A percentile compares a stretch with the other conserved stretches of the same genome.
phyloP scores from a whole-genome alignment of 2,113 vertebrate genomes.

The Colinus virginianus region DNA sequence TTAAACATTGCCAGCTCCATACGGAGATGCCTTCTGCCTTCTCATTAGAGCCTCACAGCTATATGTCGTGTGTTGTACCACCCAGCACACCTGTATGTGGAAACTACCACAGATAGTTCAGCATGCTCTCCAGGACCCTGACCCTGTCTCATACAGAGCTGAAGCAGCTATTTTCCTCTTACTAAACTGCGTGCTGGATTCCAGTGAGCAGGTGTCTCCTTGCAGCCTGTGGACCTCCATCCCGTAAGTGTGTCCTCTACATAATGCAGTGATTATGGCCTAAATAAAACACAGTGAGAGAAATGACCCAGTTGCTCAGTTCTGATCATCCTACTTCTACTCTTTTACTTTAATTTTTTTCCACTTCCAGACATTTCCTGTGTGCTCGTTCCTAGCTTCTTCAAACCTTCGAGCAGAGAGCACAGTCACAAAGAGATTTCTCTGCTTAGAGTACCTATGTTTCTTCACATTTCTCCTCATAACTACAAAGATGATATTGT shows the following conservation, averaged over 20 bases:
- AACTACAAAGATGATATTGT: background rate
- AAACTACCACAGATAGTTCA: background rate
- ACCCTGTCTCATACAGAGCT: background rate
- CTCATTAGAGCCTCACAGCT: fast-evolving
- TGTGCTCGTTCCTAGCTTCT: background rate
- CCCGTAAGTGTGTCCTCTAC: fast-evolving
- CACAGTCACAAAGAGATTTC: background rate
- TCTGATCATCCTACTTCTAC: background rate
- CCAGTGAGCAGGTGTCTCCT: background rate
- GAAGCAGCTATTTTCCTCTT: background rate
- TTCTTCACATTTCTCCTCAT: background rate
- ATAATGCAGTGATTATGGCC: background rate
- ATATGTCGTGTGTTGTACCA: fast-evolving
- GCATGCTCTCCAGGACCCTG: background rate
- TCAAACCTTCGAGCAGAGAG: background rate
- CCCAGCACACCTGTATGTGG: fast-evolving
- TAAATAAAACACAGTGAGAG: background rate
- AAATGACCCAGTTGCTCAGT: fast-evolving
- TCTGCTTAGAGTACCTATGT: background rate
- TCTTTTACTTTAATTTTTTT: background rate
- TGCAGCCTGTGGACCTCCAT: background rate
- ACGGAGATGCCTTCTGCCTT: background rate
- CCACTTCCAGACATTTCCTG: background rate
- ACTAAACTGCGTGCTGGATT: background rate
- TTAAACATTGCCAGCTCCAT: background rate